Conservation (phyloP, 2,888 invertebrate genomes). For the Syritta pipiens region DNA sequence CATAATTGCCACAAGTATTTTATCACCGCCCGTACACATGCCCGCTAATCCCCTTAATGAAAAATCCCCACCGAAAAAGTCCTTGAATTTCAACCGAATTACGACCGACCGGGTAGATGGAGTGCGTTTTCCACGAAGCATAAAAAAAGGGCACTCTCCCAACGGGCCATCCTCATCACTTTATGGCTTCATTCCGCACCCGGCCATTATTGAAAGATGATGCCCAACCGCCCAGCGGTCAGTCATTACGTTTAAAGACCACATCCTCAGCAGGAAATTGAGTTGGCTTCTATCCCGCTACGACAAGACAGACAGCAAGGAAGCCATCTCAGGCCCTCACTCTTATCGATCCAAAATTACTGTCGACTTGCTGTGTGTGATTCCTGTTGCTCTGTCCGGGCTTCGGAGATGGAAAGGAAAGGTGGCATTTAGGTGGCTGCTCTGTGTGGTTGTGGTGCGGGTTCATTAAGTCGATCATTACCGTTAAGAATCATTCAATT, state of each 20-base stretch:
- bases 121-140: too few species aligned
- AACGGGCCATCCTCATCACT: background rate
- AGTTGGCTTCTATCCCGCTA: background rate
- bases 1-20: background rate
- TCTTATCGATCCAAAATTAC: background rate
- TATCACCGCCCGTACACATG: background rate
- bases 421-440: constrained; percentile 3
- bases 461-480: constrained; percentile 16
- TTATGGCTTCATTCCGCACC: background rate
- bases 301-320: background rate
- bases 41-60: constrained; percentile 7
- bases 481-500: constrained; percentile 23
- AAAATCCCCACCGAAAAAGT: background rate
- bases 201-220: constrained; percentile 6
- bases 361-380: constrained; percentile 6
- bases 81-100: too few species aligned
- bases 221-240: background rate
- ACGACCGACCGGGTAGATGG: too few species aligned
- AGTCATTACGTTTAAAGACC: constrained; percentile 3
- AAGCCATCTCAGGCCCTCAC: too few species aligned
- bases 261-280: constrained; percentile 6
- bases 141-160: too few species aligned
- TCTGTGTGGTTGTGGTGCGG: background rate
- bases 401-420: background rate
- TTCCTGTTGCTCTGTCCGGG: constrained; percentile 21